phyloP scores from a whole-genome alignment of 2,888 invertebrate genomes.

The Bruchidius siliquastri region DNA sequence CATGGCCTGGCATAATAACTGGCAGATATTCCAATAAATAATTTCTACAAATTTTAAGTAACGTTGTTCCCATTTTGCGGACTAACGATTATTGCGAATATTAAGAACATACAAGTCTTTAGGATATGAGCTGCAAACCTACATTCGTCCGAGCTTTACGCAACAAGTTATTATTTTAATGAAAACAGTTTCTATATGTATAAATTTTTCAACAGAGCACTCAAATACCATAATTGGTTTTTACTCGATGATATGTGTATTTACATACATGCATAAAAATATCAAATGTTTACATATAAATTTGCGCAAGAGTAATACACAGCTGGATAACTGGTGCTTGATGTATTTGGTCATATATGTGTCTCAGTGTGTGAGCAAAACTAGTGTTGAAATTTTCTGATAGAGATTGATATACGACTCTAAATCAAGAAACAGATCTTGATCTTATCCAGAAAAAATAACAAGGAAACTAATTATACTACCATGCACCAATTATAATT shows the following conservation, averaged over 20 bases:
- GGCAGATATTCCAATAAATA: not conserved
- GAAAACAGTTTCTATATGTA: not conserved
- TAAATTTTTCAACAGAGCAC: not conserved
- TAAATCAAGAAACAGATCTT: no score
- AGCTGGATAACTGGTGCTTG: not conserved
- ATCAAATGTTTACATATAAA: conserved; percentile 2
- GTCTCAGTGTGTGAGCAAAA: no score
- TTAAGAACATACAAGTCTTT: not conserved
- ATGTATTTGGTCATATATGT: not conserved
- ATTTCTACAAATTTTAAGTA: not conserved
- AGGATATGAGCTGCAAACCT: not conserved
- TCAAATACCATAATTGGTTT: not conserved
- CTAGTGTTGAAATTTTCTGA: no score
- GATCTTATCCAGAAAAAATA: no score
- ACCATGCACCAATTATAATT: no score
- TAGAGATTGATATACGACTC: no score
- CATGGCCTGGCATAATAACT: not conserved
- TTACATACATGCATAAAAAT: conserved; percentile 7
- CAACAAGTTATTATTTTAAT: not conserved
- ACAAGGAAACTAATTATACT: no score
- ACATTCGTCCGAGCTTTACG: not conserved
- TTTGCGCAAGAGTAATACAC: not conserved
- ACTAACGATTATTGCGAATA: not conserved
- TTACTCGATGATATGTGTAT: conserved; percentile 4
- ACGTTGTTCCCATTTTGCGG: not conserved